Base-by-base conservation (phyloP, 2,888 invertebrate genomes). In the Petrophora chlorosata region DNA sequence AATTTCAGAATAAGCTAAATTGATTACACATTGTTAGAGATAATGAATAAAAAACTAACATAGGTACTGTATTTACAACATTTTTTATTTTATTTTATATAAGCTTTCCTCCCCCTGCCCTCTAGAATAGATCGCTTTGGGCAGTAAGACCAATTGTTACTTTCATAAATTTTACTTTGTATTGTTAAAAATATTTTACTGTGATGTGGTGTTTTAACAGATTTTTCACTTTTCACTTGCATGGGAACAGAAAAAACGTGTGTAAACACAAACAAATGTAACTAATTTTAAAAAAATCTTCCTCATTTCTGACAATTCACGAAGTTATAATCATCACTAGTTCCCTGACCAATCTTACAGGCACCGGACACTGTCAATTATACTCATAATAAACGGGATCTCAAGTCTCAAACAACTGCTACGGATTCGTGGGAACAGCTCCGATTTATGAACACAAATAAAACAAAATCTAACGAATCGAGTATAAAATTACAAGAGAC, bases 401-500 rank as follows among this genome's bases (percentile, higher is more conserved):
- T 30, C 35, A 30, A 45, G 22, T 33, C 10, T 29, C 28, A 30
- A 28, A 29, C 19, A 41, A 36, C 26, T 19, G 41, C 33, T 25
- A 39, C 29, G 29, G 34, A 34, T 9, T 22, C 49, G 43, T 50
- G 49, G 25, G 49, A 50, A 50, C 43, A 25, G 25, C 38, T 43
- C 30, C 43, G 58, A 56, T 59, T 50, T 52, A 57, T 39, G 40
- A 56, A 55, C 41, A 47, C 44, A 43, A 64, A 43, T 54, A 61
- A 63, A 65, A 59, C 59, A 49, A 38, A 59, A 67, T 64, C 67
- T 65, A 65, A 67, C 52, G 39, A 59, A 50, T 44, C 51, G 35
- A 59, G 53, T 48, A 60, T 63, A 55, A 60, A 69, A 69, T 61
- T 59, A 59, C 58, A 61, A 47, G 60, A 69, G 67, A 69, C 61